phyloP scores from a whole-genome alignment of 2,113 vertebrate genomes.

The Meleagris gallopavo region DNA sequence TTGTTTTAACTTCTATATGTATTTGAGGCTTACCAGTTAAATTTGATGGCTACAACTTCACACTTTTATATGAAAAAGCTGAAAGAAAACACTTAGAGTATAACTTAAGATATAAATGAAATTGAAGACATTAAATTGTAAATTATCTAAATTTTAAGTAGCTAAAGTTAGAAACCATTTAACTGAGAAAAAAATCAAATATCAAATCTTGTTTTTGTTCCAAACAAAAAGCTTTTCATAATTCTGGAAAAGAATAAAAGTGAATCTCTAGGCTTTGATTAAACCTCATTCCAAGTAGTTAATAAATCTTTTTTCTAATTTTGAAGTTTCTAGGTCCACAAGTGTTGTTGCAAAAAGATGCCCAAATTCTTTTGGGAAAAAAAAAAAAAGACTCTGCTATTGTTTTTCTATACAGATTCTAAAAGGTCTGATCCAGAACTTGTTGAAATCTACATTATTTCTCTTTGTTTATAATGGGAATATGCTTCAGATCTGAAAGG shows the following conservation, averaged over 20 bases:
- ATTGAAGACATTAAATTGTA: not conserved
- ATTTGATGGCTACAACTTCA: not conserved
- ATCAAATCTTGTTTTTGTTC: not conserved
- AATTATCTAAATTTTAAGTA: not conserved
- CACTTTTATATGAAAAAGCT: not conserved
- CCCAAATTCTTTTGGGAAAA: not conserved
- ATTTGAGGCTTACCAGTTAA: not conserved
- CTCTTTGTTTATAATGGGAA: not conserved
- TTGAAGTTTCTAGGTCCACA: not conserved
- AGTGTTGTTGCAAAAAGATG: not conserved
- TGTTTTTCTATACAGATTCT: not conserved
- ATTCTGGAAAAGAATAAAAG: not conserved
- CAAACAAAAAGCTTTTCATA: not conserved
- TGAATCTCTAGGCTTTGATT: not conserved
- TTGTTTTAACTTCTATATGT: not conserved
- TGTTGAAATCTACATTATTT: not conserved
- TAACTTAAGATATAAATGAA: not conserved
- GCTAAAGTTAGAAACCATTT: not conserved
- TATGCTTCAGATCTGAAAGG: not conserved
- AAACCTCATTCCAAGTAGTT: not conserved
- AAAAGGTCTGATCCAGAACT: not conserved
- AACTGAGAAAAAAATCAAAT: not conserved
- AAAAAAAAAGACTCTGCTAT: not conserved
- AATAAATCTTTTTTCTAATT: not conserved
- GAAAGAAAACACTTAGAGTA: not conserved